A percentile compares a stretch with the other conserved stretches of the same genome.
Conservation (phyloP, 2,888 invertebrate genomes). For the Camponotus fellah region DNA sequence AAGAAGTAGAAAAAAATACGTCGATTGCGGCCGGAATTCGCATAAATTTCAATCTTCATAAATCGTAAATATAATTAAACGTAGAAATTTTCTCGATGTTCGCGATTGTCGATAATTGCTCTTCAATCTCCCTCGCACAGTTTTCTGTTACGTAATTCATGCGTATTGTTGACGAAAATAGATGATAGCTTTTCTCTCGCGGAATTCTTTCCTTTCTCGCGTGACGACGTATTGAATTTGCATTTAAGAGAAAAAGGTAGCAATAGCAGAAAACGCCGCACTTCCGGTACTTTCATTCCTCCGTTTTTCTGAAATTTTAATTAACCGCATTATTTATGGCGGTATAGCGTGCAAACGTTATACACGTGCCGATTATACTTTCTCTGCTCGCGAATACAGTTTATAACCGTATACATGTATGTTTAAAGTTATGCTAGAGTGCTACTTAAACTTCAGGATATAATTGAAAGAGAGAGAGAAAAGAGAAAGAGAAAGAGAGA, state of each 20-base stretch:
- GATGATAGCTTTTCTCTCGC: neutral
- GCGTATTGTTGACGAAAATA: neutral
- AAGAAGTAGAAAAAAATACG: neutral
- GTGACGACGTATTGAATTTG: neutral
- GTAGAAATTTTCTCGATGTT: neutral
- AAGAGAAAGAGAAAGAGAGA: neutral
- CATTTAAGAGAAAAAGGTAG: neutral
- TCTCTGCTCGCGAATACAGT: neutral
- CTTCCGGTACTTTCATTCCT: neutral
- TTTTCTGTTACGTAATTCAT: neutral
- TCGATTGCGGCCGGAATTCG: neutral
- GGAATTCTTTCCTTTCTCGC: neutral
- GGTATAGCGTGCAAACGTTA: neutral
- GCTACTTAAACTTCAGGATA: neutral
- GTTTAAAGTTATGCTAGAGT: neutral
- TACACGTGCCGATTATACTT: neutral
- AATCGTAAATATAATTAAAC: neutral
- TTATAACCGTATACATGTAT: neutral
- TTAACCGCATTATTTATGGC: slow-evolving; percentile 20
- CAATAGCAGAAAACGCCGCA: no score
- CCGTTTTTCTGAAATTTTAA: slow-evolving; percentile 34
- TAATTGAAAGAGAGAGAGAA: neutral
- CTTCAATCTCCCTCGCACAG: neutral
- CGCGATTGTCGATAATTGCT: neutral
- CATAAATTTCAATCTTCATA: neutral